Evolutionary conservation across 2,888 invertebrate species (phyloP).

Genomic region (Pinctada fucata): DNA sequence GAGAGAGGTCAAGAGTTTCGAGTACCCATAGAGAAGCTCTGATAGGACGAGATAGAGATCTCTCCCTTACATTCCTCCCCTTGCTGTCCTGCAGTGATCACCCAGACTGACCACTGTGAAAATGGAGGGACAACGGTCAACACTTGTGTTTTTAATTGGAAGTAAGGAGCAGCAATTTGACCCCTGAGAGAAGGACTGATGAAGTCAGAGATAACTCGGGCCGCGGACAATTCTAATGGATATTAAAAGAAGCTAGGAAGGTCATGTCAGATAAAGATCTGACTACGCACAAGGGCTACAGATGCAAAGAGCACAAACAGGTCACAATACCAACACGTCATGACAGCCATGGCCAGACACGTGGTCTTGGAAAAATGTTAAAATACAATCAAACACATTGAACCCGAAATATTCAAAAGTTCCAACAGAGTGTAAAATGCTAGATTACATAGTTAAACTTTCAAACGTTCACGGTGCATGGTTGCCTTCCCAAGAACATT

Average conservation of each 20-base stretch:
- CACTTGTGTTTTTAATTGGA: slow-evolving; percentile 20
- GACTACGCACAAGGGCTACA: not conserved
- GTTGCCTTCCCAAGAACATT: not conserved
- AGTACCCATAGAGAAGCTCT: no score
- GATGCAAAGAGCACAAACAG: not conserved
- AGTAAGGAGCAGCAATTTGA: not conserved
- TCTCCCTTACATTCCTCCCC: not conserved
- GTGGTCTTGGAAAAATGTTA: no score
- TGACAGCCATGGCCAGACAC: not conserved
- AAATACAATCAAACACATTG: no score
- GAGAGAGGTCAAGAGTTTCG: no score
- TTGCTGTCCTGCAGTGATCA: not conserved
- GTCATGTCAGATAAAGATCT: slow-evolving; percentile 3
- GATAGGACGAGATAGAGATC: not conserved
- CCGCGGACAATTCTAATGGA: not conserved
- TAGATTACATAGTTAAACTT: no score
- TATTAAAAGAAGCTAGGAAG: not conserved
- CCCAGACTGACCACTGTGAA: slow-evolving; percentile 14
- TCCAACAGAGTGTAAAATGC: no score
- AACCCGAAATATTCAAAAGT: no score
- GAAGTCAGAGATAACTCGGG: not conserved
- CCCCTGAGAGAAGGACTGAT: not conserved
- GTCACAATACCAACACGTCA: not conserved
- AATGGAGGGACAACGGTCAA: not conserved
- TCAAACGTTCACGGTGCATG: no score